Percentiles rank a stretch among this genome's conserved stretches.
Conservation (phyloP, 2,797 vertebrate species). For the Scolopax bukidnonensis region DNA sequence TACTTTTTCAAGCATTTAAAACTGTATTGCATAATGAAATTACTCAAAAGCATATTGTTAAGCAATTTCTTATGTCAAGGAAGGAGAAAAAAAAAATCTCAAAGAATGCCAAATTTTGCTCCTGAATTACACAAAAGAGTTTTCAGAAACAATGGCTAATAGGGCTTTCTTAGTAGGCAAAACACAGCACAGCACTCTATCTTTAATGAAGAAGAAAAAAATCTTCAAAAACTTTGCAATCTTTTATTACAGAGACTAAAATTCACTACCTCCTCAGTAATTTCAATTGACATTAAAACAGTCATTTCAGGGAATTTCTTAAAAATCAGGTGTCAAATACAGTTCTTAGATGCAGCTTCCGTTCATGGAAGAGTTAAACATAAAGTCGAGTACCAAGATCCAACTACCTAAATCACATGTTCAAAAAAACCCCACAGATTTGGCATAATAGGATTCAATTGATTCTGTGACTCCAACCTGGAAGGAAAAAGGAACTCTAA, state of each 20-base stretch:
- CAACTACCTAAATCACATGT: fast-evolving
- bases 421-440: not conserved
- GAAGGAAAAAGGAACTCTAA: not conserved
- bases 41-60: not conserved
- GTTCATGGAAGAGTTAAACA: not conserved
- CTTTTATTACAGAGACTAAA: not conserved
- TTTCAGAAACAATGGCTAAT: not conserved
- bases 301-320: not conserved
- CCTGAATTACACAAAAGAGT: not conserved
- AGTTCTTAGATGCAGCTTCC: not conserved
- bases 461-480: not conserved
- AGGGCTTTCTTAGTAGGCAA: not conserved
- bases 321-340: not conserved
- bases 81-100: not conserved
- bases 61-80: not conserved
- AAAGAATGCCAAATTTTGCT: not conserved
- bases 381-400: not conserved
- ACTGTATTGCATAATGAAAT: not conserved
- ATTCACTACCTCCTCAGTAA: not conserved
- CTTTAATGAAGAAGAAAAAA: not conserved
- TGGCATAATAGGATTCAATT: not conserved
- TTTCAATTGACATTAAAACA: not conserved
- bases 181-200: not conserved
- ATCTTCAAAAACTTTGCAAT: not conserved
- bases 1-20: not conserved